phyloP scores from a whole-genome alignment of 2,888 invertebrate species.

The Actias luna region DNA sequence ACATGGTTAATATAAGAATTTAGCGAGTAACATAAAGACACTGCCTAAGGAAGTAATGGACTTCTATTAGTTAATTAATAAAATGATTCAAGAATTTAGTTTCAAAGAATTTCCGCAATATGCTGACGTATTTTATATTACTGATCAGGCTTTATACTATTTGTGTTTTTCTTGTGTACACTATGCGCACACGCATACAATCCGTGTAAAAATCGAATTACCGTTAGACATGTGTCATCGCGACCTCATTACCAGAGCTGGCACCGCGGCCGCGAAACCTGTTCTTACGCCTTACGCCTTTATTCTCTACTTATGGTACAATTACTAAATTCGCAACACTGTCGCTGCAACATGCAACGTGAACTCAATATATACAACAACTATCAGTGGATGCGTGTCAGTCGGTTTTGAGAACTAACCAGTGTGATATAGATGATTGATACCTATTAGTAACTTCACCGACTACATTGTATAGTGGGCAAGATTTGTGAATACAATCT shows the following conservation, averaged over 20 bases:
- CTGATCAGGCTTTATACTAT: background rate
- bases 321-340: constrained; percentile 53
- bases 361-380: constrained; percentile 8
- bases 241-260: constrained; percentile 64
- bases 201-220: constrained; percentile 66
- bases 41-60: too few species aligned
- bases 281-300: constrained; percentile 63
- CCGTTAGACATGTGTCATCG: constrained; percentile 80
- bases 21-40: too few species aligned
- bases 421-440: background rate
- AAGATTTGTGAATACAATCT: background rate
- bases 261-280: constrained; percentile 60
- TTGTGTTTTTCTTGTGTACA: constrained; percentile 46
- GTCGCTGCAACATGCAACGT: constrained; percentile 21
- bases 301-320: constrained; percentile 51
- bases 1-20: too few species aligned
- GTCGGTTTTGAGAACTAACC: background rate
- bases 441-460: background rate
- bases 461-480: background rate
- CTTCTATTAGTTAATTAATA: background rate
- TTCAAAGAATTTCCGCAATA: background rate
- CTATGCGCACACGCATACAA: constrained; percentile 46
- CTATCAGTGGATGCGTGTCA: constrained; percentile 2
- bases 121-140: background rate
- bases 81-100: background rate